Percentiles rank a stretch among this genome's conserved stretches.
Conservation (phyloP, 1,140 invertebrate genomes). For the Oryctes rhinoceros region DNA sequence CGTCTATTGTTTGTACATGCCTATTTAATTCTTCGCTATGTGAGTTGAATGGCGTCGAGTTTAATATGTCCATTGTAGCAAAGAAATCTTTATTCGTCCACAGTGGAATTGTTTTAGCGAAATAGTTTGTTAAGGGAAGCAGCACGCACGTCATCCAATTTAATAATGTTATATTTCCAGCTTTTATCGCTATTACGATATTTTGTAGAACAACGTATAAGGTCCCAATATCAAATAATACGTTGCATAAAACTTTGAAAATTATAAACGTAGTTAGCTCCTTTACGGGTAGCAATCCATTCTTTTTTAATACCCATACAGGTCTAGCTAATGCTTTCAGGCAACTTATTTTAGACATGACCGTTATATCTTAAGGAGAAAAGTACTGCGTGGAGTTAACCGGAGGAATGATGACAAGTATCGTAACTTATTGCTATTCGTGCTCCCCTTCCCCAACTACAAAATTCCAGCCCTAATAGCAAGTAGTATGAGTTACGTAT, state of each 20-base stretch:
- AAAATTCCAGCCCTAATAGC: too few species aligned
- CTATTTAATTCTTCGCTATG: not conserved
- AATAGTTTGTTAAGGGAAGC: not conserved
- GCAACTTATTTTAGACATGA: not conserved
- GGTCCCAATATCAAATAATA: not conserved
- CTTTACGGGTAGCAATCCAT: not conserved
- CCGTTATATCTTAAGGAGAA: too few species aligned
- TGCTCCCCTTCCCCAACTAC: too few species aligned
- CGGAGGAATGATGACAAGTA: not conserved
- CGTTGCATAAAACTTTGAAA: not conserved
- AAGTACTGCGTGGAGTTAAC: too few species aligned
- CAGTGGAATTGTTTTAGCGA: not conserved
- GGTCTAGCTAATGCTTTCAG: not conserved
- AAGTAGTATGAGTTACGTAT: too few species aligned
- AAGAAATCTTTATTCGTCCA: not conserved
- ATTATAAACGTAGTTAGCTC: not conserved
- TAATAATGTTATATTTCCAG: not conserved
- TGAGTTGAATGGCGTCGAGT: not conserved
- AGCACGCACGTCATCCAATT: not conserved
- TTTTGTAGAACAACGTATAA: constrained; percentile 5
- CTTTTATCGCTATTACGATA: not conserved
- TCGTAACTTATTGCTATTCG: too few species aligned
- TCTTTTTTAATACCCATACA: not conserved
- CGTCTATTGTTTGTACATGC: not conserved
- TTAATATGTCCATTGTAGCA: not conserved